Base-by-base conservation (phyloP, 2,888 invertebrate genomes). In the Acanthosepion pharaonis region DNA sequence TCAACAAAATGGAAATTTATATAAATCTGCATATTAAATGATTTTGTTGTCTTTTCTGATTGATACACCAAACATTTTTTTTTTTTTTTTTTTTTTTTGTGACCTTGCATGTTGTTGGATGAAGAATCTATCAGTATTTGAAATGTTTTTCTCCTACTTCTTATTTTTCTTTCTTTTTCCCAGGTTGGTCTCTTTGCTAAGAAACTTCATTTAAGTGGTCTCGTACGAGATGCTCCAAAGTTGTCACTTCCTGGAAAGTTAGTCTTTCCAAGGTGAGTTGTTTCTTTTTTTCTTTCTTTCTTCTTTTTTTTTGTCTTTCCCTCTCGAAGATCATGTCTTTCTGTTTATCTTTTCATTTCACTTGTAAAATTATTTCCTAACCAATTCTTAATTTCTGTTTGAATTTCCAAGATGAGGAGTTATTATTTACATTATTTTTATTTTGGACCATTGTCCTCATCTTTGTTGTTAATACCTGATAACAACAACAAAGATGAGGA, bases 191-290 rank as follows among this genome's bases (percentile, higher is more conserved):
- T 99, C 96, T 99, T 99, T 95, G 99, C 99, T 94, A 98, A 99
- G 95, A 98, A 99, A 97, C 98, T 99, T 96, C 99, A 99, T 98
- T 98, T 99, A 96, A 98, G 99, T 95, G 99, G 99, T 94, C 98
- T 99, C 94, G 98, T 98, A 96, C 98, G 98, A 96, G 99, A 99
- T 97, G 99, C 99, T 95, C 99, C 99, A 95, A 99, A 99, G 97
- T 98, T 99, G 96, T 99, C 99, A 96, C 98, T 99, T 97, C 99
- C 99, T 78, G 99, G 99, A 96, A 99, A 99, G 98, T 98, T 99
- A 95, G 99, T 99, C 96, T 99, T 99, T 98, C 99, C 99, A 95
- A 97, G 97, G 97, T 97, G 95, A 95, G 95, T 91, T 51, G 42
- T 25, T 20, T 20, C 23, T 93, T 51, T 93, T 8, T 51, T 5